Percentiles rank a stretch among this genome's conserved stretches.
These are phyloP conservation scores for Melanotaenia trifasciata DNA, from an alignment of 2,797 vertebrate species.

Conservation along the genomic window DNA sequence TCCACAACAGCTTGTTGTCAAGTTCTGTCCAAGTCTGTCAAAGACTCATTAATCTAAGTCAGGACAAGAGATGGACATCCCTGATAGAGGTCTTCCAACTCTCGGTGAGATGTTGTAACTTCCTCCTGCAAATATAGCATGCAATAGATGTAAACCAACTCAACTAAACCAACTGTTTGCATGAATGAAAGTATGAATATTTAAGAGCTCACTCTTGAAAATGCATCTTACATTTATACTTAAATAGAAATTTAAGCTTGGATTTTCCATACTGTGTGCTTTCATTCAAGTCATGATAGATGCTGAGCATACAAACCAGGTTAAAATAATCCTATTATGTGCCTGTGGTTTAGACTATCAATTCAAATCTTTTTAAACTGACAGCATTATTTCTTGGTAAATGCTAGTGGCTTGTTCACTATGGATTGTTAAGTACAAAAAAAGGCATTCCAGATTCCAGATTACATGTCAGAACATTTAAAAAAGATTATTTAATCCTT, in stretches of 20 bases:
- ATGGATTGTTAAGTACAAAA: background rate
- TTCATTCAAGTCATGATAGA: background rate
- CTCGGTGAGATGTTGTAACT: background rate
- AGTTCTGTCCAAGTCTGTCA: background rate
- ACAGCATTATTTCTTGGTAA: background rate
- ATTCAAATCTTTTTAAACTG: background rate
- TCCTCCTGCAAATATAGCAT: background rate
- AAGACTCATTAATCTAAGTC: no score
- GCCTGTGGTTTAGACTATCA: background rate
- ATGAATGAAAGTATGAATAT: background rate
- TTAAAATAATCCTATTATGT: background rate
- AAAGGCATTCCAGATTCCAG: background rate
- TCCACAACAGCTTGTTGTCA: background rate
- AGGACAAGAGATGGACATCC: no score
- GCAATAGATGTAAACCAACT: background rate
- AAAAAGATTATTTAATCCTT: background rate
- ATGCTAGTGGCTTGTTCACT: background rate
- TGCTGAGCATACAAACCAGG: background rate
- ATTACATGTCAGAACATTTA: background rate
- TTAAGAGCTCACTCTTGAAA: background rate
- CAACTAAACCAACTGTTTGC: background rate
- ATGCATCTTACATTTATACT: background rate
- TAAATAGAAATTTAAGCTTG: background rate
- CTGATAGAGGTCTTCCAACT: background rate
- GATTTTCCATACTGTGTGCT: background rate